Percentiles rank a stretch among this genome's conserved stretches.
phyloP scores from a whole-genome alignment of 2,797 vertebrate species.

The Coregonus ussuriensis region DNA sequence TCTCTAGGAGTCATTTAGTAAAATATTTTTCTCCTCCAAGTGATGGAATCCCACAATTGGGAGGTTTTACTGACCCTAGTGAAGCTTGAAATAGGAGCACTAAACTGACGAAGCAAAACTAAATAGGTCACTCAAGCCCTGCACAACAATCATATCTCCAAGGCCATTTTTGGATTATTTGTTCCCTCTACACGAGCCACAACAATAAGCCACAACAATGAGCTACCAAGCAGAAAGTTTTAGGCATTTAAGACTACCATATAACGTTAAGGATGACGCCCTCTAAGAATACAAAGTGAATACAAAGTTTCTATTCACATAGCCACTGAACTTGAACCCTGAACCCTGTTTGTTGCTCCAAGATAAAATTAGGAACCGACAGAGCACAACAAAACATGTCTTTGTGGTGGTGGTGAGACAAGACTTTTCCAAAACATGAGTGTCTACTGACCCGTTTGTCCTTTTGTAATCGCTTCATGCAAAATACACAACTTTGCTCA shows the following conservation, averaged over 20 bases:
- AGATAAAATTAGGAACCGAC: conserved; percentile 53
- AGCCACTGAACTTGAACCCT: conserved; percentile 38
- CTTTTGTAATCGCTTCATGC: conserved; percentile 42
- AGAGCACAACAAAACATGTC: conserved; percentile 67
- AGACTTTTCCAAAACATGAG: conserved; percentile 22
- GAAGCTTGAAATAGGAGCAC: conserved; percentile 2
- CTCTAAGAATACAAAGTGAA: conserved; percentile 33
- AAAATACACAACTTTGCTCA: conserved; percentile 65
- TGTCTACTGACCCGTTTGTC: conserved; percentile 48
- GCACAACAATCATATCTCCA: neutral
- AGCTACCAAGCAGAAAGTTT: conserved; percentile 9
- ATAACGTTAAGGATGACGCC: conserved; percentile 44
- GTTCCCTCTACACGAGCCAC: neutral
- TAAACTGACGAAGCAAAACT: neutral
- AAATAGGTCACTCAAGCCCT: neutral
- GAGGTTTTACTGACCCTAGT: neutral
- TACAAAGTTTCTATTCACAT: conserved; percentile 32
- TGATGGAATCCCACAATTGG: neutral
- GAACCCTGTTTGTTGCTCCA: conserved; percentile 32
- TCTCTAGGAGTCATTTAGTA: neutral
- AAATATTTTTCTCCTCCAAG: neutral
- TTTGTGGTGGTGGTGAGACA: conserved; percentile 68
- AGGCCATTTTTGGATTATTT: neutral
- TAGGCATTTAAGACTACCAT: conserved; percentile 26
- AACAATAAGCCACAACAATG: neutral